Conservation (phyloP, 2,888 invertebrate species). For the Automeris io region DNA sequence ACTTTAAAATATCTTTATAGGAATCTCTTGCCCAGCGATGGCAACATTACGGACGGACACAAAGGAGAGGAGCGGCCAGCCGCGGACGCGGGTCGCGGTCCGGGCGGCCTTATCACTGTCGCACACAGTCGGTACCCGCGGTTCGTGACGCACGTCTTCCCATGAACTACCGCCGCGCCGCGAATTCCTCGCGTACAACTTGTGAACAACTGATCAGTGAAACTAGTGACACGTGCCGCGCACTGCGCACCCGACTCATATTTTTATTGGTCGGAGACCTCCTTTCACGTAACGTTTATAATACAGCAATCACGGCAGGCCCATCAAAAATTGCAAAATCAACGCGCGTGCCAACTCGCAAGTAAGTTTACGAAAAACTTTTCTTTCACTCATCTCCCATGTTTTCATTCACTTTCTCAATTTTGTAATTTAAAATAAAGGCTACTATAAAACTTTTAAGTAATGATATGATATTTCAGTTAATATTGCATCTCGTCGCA, state of each 20-base stretch:
- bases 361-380: constrained; percentile 48
- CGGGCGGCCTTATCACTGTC: constrained; percentile 66
- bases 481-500: neutral
- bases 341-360: constrained; percentile 64
- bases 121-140: constrained; percentile 68
- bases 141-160: constrained; percentile 51
- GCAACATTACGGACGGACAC: constrained; percentile 77
- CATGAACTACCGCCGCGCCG: constrained; percentile 20
- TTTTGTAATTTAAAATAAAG: neutral
- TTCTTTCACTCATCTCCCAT: constrained; percentile 12
- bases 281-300: constrained; percentile 36
- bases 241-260: constrained; percentile 43
- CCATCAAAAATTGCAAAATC: constrained; percentile 67
- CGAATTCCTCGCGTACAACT: constrained; percentile 32
- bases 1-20: no score
- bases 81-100: constrained; percentile 58
- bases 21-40: no score
- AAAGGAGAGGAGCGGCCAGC: constrained; percentile 72
- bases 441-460: no score
- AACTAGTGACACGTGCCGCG: constrained; percentile 51
- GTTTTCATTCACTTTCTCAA: constrained; percentile 4
- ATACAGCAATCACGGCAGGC: constrained; percentile 44
- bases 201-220: constrained; percentile 41
- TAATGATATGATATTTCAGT: neutral
- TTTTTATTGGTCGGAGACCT: constrained; percentile 40